Evolutionary conservation across 2,113 vertebrate genomes (phyloP).

Genomic region (Mustela lutreola): DNA sequence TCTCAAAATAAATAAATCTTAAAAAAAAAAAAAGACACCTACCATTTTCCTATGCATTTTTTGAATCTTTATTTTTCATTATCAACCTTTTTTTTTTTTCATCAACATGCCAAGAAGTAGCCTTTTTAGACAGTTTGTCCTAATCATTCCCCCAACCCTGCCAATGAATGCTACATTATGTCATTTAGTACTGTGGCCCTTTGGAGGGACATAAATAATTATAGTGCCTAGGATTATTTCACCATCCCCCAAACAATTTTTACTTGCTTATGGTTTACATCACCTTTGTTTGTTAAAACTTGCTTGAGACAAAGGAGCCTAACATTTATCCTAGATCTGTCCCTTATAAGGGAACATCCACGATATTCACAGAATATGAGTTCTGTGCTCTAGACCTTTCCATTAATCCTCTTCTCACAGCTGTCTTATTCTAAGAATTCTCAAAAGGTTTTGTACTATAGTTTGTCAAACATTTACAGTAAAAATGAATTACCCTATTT

Average conservation of each 20-base stretch:
- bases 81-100: background rate
- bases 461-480: background rate
- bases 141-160: background rate
- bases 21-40: background rate
- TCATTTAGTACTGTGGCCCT: background rate
- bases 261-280: background rate
- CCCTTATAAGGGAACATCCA: rapidly evolving
- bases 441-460: background rate
- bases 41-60: background rate
- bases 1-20: background rate
- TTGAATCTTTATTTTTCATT: background rate
- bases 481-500: background rate
- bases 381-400: background rate
- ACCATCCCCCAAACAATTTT: background rate
- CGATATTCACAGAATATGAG: background rate
- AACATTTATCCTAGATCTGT: background rate
- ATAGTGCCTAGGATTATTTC: background rate
- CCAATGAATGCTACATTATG: background rate
- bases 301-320: background rate
- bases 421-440: background rate
- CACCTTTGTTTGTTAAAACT: background rate
- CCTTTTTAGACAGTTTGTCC: background rate
- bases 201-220: background rate
- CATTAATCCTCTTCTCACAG: background rate
- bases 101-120: background rate